A percentile compares a stretch with the other conserved stretches of the same genome.
phyloP scores from a whole-genome alignment of 1,140 invertebrate genomes.

The Nylanderia fulva region DNA sequence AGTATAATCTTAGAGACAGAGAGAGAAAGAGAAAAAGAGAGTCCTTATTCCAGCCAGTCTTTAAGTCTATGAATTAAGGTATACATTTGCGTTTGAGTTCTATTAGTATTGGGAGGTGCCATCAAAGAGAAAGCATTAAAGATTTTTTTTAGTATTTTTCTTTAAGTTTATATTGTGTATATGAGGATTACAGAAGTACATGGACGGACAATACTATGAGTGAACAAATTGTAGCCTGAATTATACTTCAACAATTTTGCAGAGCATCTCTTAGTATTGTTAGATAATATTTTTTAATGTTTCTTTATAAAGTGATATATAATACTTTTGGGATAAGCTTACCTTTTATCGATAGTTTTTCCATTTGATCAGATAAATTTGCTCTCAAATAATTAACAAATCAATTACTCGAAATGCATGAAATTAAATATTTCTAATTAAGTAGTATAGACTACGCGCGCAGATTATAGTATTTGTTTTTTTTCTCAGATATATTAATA shows the following conservation, averaged over 20 bases:
- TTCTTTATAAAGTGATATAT: not conserved
- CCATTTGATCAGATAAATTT: constrained; percentile 6
- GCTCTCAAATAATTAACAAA: constrained; percentile 6
- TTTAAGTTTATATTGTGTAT: constrained; percentile 69
- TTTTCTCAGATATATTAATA: constrained; percentile 18
- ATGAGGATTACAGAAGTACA: constrained; percentile 68
- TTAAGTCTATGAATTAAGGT: constrained; percentile 47
- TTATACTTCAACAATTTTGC: not conserved
- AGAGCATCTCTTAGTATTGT: not conserved
- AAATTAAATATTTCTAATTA: constrained; percentile 34
- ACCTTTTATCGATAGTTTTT: constrained; percentile 10
- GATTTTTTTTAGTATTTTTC: constrained; percentile 68
- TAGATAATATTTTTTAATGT: constrained; percentile 14
- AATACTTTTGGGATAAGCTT: constrained; percentile 7
- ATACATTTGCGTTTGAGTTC: constrained; percentile 59
- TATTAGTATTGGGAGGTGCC: constrained; percentile 67
- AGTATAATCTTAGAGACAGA: constrained; percentile 45
- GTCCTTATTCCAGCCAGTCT: not conserved
- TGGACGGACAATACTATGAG: constrained; percentile 71
- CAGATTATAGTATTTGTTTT: not conserved
- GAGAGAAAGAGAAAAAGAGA: not conserved
- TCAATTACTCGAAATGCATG: constrained; percentile 20
- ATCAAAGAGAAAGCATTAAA: constrained; percentile 65
- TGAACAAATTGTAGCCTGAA: constrained; percentile 48
- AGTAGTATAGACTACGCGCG: constrained; percentile 44